A percentile compares a stretch with the other conserved stretches of the same genome.
phyloP scores from a whole-genome alignment of 2,797 vertebrate species.

The Parambassis ranga region DNA sequence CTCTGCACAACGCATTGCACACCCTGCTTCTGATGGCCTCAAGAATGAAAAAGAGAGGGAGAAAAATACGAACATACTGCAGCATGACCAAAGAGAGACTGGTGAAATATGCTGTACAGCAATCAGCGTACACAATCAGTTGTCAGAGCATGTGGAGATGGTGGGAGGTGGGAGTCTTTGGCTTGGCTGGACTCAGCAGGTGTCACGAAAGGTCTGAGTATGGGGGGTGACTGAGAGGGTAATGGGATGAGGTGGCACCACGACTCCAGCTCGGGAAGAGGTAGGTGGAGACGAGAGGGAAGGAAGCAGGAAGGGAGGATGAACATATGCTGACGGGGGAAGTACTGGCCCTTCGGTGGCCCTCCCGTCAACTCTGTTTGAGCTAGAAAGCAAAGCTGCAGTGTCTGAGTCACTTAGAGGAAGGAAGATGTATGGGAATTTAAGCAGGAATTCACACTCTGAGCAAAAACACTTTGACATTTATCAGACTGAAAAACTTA shows the following conservation, averaged over 20 bases:
- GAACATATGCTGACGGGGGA: slow-evolving; percentile 26
- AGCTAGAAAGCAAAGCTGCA: slow-evolving; percentile 15
- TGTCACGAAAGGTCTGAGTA: slow-evolving; percentile 48
- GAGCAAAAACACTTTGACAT: slow-evolving; percentile 13
- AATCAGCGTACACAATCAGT: slow-evolving; percentile 67
- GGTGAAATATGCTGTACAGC: slow-evolving; percentile 42
- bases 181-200: slow-evolving; percentile 49
- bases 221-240: slow-evolving; percentile 43
- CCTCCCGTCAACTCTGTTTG: slow-evolving; percentile 36
- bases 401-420: slow-evolving; percentile 28
- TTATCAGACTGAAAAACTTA: slow-evolving; percentile 35
- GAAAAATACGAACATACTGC: slow-evolving; percentile 36
- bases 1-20: slow-evolving; percentile 10
- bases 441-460: not conserved
- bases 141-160: slow-evolving; percentile 38
- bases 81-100: slow-evolving; percentile 21
- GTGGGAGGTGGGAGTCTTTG: slow-evolving; percentile 40
- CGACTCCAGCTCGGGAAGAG: slow-evolving; percentile 24
- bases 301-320: slow-evolving; percentile 31
- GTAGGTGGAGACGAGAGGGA: slow-evolving; percentile 39
- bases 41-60: slow-evolving; percentile 37
- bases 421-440: slow-evolving; percentile 30
- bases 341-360: slow-evolving; percentile 51
- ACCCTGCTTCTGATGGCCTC: slow-evolving; percentile 32
- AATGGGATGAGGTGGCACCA: slow-evolving; percentile 47